phyloP scores from a whole-genome alignment of 1,140 invertebrate genomes.

The Saccostrea glomerata region DNA sequence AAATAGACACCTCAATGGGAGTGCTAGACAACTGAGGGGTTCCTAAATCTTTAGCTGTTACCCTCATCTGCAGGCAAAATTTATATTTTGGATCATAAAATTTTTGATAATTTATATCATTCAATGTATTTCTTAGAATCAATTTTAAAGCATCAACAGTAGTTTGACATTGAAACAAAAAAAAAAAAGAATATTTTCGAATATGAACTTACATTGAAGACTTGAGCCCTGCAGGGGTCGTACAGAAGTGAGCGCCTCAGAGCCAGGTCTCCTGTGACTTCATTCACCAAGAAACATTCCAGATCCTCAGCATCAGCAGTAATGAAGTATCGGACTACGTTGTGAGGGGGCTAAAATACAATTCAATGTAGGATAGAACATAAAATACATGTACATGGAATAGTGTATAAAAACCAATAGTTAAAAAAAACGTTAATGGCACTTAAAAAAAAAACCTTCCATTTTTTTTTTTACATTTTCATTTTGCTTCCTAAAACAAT shows the following conservation, averaged over 20 bases:
- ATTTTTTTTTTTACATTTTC: neutral
- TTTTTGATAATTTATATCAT: neutral
- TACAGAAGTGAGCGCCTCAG: conserved; percentile 57
- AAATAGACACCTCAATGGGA: conserved; percentile 53
- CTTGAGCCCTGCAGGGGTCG: conserved; percentile 28
- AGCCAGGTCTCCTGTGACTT: conserved; percentile 51
- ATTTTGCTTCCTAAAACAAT: neutral
- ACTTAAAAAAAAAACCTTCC: neutral
- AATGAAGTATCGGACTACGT: conserved; percentile 52
- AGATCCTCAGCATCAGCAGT: conserved; percentile 45
- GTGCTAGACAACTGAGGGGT: conserved; percentile 44
- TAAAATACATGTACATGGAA: neutral
- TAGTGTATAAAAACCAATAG: neutral
- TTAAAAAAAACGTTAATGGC: neutral
- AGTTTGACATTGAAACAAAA: no score
- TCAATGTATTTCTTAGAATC: neutral
- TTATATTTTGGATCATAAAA: neutral
- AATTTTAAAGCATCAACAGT: neutral
- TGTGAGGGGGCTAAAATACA: conserved; percentile 61
- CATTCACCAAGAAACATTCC: conserved; percentile 61
- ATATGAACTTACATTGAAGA: conserved; percentile 38
- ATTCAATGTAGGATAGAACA: neutral
- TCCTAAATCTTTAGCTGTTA: conserved; percentile 53
- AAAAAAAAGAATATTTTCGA: no score
- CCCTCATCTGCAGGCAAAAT: conserved; percentile 54